Evolutionary conservation across 2,113 vertebrate genomes (phyloP).

Genomic region (Bujurquina vittata): DNA sequence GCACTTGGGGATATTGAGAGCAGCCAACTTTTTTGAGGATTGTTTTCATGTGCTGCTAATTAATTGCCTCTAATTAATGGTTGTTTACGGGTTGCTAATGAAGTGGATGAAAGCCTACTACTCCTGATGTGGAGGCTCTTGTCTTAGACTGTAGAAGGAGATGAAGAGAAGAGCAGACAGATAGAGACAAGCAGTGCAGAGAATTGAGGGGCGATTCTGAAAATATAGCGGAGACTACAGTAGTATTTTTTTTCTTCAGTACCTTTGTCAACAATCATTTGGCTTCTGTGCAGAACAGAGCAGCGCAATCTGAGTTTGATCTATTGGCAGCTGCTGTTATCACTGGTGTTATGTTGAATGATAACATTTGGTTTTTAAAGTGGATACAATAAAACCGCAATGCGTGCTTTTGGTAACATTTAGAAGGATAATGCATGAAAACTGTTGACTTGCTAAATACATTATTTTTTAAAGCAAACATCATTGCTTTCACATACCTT

Average conservation of each 20-base stretch:
- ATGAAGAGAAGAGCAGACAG: constrained; percentile 21
- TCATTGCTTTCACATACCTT: not conserved
- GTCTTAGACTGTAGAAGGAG: constrained; percentile 21
- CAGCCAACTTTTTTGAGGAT: constrained; percentile 32
- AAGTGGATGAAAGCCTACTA: constrained; percentile 62
- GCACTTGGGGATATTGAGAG: constrained; percentile 40
- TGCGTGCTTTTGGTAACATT: constrained; percentile 12
- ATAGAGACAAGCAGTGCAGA: not conserved
- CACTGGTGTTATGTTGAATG: constrained; percentile 16
- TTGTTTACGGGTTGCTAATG: constrained; percentile 70
- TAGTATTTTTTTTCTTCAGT: constrained; percentile 18
- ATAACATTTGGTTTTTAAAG: constrained; percentile 26
- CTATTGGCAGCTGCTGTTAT: constrained; percentile 41
- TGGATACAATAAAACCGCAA: not conserved
- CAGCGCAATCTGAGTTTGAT: constrained; percentile 47
- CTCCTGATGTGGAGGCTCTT: constrained; percentile 46
- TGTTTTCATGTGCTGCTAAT: constrained; percentile 67
- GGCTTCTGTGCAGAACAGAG: constrained; percentile 39
- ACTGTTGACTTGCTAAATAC: not conserved
- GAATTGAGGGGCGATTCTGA: not conserved
- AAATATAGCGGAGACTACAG: constrained; percentile 18
- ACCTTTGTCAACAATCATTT: constrained; percentile 53
- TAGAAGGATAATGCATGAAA: constrained; percentile 9
- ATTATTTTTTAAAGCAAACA: not conserved
- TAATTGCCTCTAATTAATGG: constrained; percentile 67